Evolutionary conservation across 2,797 vertebrate genomes (phyloP), one percentile per base, ranked within the genome.

Genomic region (Saxicola maurus): DNA sequence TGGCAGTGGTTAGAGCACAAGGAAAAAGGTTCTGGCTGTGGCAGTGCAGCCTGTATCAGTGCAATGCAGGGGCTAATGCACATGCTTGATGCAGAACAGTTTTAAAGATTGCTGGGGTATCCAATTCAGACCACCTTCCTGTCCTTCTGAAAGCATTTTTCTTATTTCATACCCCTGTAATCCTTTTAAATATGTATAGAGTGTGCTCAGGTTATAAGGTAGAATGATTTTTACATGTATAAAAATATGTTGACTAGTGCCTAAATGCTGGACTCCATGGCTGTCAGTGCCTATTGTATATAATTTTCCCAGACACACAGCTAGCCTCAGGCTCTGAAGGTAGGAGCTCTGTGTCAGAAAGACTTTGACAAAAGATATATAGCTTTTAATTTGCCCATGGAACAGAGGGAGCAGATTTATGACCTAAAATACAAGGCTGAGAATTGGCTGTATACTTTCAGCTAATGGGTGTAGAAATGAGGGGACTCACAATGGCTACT

Each of bases 351-450:
- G 69, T 93, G 92, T 96, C 96, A 95, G 92, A 95, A 94, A 95
- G 84, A 90, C 91, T 95, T 94, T 94, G 90, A 94, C 83, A 94
- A 88, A 93, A 95, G 96, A 96, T 94, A 95, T 93, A 95, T 96
- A 94, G 89, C 91, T 97, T 97, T 96, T 97, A 95, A 97, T 96
- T 97, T 96, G 95, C 93, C 94, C 90, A 91, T 86, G 72, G 90
- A 87, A 90, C 93, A 95, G 77, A 90, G 42, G 66, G 62, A 95
- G 83, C 81, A 89, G 94, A 96, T 96, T 96, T 97, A 96, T 80
- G 27, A 86, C 85, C 90, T 92, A 56, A 91, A 94, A 96, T 92
- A 93, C 69, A 93, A 92, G 86, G 46, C 73, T 92, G 73, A 92
- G 93, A 95, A 96, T 92, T 81, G 84, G 81, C 82, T 92, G 82